Percentiles rank a stretch among this genome's conserved stretches.
phyloP scores from a whole-genome alignment of 2,888 invertebrate genomes.

The Plebejus anna region DNA sequence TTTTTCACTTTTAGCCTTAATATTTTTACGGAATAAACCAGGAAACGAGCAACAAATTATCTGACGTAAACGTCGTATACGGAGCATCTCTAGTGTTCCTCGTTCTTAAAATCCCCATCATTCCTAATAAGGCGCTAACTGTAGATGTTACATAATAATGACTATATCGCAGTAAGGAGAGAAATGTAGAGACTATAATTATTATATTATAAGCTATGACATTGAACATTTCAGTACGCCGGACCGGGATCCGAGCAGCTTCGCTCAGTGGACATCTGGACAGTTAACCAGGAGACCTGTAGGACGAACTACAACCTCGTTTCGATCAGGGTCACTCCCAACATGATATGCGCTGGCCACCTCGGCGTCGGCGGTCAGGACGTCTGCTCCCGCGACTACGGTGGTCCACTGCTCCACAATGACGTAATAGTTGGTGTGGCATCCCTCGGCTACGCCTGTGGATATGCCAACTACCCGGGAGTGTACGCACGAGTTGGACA shows the following conservation, averaged over 20 bases:
- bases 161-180: too few species aligned
- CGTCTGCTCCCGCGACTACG: slow-evolving; percentile 51
- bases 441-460: slow-evolving; percentile 46
- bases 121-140: too few species aligned
- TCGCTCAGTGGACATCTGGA: slow-evolving; percentile 46
- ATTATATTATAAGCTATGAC: background rate
- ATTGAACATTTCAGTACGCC: slow-evolving; percentile 40
- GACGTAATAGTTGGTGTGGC: slow-evolving; percentile 46
- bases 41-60: too few species aligned
- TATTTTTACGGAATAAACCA: too few species aligned
- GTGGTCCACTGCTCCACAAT: slow-evolving; percentile 46
- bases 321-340: slow-evolving; percentile 41
- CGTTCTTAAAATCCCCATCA: too few species aligned
- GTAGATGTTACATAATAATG: too few species aligned
- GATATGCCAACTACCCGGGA: slow-evolving; percentile 42
- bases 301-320: slow-evolving; percentile 39
- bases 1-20: too few species aligned
- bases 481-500: slow-evolving; percentile 32
- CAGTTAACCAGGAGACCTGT: slow-evolving; percentile 43
- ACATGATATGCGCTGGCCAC: slow-evolving; percentile 51
- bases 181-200: too few species aligned
- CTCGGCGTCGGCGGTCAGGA: slow-evolving; percentile 44
- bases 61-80: too few species aligned
- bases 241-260: slow-evolving; percentile 44
- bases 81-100: too few species aligned